Conservation (phyloP, 2,113 vertebrate genomes). For the Mirza zaza region DNA sequence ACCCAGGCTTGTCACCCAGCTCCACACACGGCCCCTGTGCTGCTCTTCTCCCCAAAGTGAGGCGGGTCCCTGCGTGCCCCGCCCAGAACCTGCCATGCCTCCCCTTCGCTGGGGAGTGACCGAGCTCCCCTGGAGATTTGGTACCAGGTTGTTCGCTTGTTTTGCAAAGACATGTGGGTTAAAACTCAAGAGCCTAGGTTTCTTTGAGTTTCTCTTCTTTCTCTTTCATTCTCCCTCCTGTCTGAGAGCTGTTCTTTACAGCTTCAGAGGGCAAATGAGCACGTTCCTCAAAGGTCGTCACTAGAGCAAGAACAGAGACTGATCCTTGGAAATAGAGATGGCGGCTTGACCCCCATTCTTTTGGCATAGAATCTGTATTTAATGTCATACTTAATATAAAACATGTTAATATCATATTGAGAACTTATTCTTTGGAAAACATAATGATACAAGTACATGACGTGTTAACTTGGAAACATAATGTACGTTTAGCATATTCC, state of each 20-base stretch:
- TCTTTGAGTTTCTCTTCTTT: not conserved
- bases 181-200: not conserved
- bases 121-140: not conserved
- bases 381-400: not conserved
- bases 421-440: not conserved
- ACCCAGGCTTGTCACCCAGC: not conserved
- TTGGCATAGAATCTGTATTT: not conserved
- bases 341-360: not conserved
- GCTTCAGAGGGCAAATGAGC: not conserved
- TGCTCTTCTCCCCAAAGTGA: no score
- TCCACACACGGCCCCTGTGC: no score
- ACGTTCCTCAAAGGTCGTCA: not conserved
- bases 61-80: no score
- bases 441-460: not conserved
- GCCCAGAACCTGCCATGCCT: accelerated
- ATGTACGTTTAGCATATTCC: not conserved
- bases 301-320: not conserved
- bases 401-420: no score
- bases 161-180: not conserved
- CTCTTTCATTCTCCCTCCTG: not conserved
- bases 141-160: not conserved
- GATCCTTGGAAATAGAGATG: not conserved
- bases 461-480: not conserved
- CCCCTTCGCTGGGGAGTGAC: not conserved
- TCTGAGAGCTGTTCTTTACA: not conserved